These are phyloP conservation scores for Pachydiplax longipennis DNA, from an alignment of 2,888 invertebrate species.

Conservation along the genomic window DNA sequence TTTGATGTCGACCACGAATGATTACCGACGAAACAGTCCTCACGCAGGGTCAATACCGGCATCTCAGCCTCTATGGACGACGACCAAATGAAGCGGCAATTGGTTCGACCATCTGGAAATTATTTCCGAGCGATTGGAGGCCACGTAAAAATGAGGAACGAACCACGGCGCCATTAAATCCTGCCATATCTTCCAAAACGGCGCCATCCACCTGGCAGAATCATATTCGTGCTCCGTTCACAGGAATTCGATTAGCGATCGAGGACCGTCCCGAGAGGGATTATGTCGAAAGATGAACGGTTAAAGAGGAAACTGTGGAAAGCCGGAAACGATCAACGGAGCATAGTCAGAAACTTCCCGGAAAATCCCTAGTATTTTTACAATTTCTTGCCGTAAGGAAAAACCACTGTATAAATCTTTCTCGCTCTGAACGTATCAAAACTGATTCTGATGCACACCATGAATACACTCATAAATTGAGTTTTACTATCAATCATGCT, in stretches of 20 bases:
- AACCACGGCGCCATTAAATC: neutral
- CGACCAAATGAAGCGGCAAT: neutral
- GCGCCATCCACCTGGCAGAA: neutral
- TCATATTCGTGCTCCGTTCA: neutral
- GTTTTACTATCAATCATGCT: too few species aligned
- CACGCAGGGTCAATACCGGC: neutral
- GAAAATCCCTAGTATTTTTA: too few species aligned
- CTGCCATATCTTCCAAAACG: neutral
- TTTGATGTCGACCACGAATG: too few species aligned
- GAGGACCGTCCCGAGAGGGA: neutral
- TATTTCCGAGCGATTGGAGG: neutral
- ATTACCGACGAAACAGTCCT: neutral
- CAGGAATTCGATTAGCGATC: neutral
- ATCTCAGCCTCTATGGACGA: neutral
- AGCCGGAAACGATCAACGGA: neutral
- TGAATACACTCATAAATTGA: too few species aligned
- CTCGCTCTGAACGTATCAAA: too few species aligned
- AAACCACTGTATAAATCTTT: too few species aligned
- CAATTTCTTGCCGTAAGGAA: too few species aligned
- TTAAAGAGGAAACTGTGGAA: neutral
- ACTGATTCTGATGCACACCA: too few species aligned
- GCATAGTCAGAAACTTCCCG: neutral
- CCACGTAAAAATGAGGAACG: neutral
- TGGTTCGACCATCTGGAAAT: neutral
- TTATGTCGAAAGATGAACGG: neutral